A percentile compares a stretch with the other conserved stretches of the same genome.
phyloP scores from a whole-genome alignment of 1,140 invertebrate species.

The Drosophila parabipectinata region DNA sequence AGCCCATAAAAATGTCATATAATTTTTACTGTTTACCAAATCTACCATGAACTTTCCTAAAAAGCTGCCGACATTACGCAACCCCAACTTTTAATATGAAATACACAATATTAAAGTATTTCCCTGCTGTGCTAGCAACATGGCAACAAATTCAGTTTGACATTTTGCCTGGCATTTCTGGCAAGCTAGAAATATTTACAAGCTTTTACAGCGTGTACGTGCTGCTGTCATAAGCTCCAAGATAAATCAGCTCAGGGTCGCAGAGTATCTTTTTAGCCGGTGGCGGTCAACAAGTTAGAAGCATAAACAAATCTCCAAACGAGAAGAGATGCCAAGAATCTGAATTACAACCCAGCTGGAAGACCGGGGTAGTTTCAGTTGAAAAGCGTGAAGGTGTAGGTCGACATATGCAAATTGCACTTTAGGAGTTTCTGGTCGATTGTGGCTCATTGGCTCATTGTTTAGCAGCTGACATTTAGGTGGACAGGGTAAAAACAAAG shows the following conservation, averaged over 20 bases:
- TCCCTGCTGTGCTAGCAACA: conserved; percentile 25
- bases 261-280: conserved; percentile 21
- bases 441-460: conserved; percentile 39
- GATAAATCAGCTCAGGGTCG: conserved; percentile 73
- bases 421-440: conserved; percentile 29
- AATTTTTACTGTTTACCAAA: conserved; percentile 21
- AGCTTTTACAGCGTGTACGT: conserved; percentile 42
- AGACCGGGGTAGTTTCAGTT: neutral
- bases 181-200: conserved; percentile 32
- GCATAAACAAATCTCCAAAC: conserved; percentile 47
- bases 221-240: conserved; percentile 57
- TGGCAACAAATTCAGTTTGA: conserved; percentile 37
- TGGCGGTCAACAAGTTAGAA: conserved; percentile 21
- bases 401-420: conserved; percentile 68
- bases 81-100: conserved; percentile 13
- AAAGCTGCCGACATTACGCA: conserved; percentile 10
- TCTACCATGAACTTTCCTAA: conserved; percentile 16
- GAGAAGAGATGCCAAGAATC: conserved; percentile 45
- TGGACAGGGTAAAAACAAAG: conserved; percentile 36
- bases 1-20: neutral
- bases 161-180: conserved; percentile 47
- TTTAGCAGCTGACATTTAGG: conserved; percentile 49
- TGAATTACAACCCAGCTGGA: neutral
- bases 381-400: conserved; percentile 60
- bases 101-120: conserved; percentile 28